Percentiles rank a stretch among this genome's conserved stretches.
These are phyloP conservation scores for Mionectes macconnelli DNA, from an alignment of 2,113 vertebrate species.

Conservation along the genomic window DNA sequence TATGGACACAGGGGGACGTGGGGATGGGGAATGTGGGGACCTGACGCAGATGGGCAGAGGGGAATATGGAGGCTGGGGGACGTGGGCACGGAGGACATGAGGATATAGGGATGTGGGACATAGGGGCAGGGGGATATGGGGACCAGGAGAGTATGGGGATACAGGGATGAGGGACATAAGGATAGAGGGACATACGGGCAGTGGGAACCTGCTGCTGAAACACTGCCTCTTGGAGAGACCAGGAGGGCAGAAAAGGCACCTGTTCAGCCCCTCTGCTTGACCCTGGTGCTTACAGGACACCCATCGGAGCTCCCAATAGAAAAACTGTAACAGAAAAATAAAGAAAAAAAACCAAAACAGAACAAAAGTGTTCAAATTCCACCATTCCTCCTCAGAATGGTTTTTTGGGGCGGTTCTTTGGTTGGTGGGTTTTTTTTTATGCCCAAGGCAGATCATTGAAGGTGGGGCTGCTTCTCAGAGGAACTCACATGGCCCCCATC, in stretches of 20 bases:
- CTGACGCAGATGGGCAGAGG: no score
- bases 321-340: background rate
- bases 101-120: no score
- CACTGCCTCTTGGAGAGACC: rapidly evolving
- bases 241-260: background rate
- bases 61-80: no score
- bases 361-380: background rate
- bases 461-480: background rate
- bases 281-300: no score
- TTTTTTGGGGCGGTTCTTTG: background rate
- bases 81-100: no score
- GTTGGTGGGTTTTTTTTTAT: background rate
- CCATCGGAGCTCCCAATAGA: no score
- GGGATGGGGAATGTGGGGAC: no score
- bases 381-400: background rate
- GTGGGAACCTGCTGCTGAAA: background rate
- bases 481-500: rapidly evolving
- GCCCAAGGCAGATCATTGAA: background rate
- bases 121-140: background rate
- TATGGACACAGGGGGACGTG: no score
- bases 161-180: no score
- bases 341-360: no score
- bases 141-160: no score
- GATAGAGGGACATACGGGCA: no score
- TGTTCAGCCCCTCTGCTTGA: rapidly evolving